A percentile compares a stretch with the other conserved stretches of the same genome.
Conservation (phyloP, 2,888 invertebrate species). For the Meghimatium bilineatum region DNA sequence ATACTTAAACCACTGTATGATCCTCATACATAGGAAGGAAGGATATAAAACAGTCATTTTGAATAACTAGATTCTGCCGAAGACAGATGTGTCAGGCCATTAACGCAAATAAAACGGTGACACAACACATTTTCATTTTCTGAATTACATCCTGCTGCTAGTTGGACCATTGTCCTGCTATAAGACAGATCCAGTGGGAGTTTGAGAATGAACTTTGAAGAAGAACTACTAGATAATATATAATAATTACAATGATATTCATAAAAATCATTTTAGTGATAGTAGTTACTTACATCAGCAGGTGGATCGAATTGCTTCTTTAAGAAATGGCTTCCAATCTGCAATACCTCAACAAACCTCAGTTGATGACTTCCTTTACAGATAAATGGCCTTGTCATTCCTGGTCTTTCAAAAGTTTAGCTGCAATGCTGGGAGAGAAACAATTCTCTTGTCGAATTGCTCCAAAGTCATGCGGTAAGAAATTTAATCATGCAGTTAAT, state of each 20-base stretch:
- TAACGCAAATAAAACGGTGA: no score
- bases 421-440: constrained; percentile 56
- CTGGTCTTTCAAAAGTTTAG: constrained; percentile 66
- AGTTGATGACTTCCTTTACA: constrained; percentile 55
- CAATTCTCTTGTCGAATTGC: constrained; percentile 63
- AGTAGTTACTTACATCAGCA: background rate
- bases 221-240: no score
- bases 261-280: background rate
- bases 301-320: background rate
- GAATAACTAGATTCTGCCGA: no score
- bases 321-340: background rate
- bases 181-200: no score
- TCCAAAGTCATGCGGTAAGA: constrained; percentile 33
- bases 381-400: constrained; percentile 60
- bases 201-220: no score
- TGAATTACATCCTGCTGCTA: no score
- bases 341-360: constrained; percentile 46
- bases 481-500: background rate
- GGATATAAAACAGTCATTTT: no score
- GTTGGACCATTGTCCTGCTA: no score
- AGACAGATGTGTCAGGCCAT: no score
- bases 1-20: no score
- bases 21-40: no score
- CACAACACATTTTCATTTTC: no score
- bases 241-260: background rate